These are phyloP conservation scores for Pangasius krempfi DNA, from an alignment of 2,797 vertebrate genomes.

Conservation along the genomic window DNA sequence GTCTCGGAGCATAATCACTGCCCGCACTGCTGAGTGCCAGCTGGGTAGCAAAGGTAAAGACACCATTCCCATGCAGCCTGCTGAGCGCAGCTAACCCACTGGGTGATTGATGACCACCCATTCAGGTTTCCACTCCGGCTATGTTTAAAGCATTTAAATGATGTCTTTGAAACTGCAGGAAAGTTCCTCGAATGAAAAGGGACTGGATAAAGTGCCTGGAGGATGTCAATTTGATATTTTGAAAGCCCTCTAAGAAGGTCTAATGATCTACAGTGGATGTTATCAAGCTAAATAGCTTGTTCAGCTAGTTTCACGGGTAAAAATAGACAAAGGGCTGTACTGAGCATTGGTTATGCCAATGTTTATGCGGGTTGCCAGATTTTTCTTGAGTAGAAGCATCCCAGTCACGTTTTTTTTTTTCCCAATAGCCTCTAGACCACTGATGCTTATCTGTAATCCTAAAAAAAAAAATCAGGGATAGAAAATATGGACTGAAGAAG, in stretches of 20 bases:
- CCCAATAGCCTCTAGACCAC: neutral
- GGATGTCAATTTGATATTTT: conserved; percentile 19
- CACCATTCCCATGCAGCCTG: conserved; percentile 46
- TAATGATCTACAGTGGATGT: conserved; percentile 13
- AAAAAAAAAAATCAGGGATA: neutral
- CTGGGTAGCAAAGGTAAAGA: conserved; percentile 49
- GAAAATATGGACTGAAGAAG: neutral
- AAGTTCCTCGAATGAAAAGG: conserved; percentile 40
- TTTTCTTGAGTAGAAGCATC: neutral
- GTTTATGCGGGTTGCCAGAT: neutral
- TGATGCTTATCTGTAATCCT: neutral
- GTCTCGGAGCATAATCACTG: conserved; percentile 49
- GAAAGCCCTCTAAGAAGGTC: conserved; percentile 17
- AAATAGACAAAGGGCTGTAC: conserved; percentile 9
- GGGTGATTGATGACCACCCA: conserved; percentile 51
- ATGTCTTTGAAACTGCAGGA: conserved; percentile 41
- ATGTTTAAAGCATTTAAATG: conserved; percentile 45
- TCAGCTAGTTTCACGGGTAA: conserved; percentile 15
- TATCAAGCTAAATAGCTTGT: conserved; percentile 31
- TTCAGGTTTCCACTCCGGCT: conserved; percentile 45
- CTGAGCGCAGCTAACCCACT: conserved; percentile 35
- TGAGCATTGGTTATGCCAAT: neutral
- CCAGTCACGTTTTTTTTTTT: too few species aligned
- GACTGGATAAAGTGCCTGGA: conserved; percentile 15
- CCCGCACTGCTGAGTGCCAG: conserved; percentile 21